Conservation (phyloP, 1,140 invertebrate genomes). For the Bombus consobrinus region DNA sequence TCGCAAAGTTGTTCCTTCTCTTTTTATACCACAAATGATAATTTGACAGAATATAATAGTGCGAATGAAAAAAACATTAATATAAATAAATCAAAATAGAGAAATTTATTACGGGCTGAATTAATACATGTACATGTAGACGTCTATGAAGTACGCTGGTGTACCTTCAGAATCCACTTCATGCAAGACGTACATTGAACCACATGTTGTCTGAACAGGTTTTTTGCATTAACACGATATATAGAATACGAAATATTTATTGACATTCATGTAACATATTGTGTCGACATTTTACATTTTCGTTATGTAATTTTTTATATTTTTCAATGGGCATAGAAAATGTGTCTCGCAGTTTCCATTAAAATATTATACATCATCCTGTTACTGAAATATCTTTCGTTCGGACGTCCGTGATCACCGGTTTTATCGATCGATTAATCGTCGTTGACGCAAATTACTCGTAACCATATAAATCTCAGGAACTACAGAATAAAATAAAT, state of each 20-base stretch:
- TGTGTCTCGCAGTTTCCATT: not conserved
- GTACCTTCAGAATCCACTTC: too few species aligned
- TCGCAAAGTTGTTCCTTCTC: too few species aligned
- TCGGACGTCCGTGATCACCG: not conserved
- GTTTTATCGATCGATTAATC: conserved; percentile 4
- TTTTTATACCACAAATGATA: too few species aligned
- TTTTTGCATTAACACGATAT: not conserved
- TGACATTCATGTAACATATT: not conserved
- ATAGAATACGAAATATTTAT: not conserved
- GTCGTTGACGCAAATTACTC: conserved; percentile 6
- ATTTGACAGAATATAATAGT: not conserved
- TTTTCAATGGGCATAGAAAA: not conserved
- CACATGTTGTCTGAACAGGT: not conserved
- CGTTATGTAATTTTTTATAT: not conserved
- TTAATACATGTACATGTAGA: too few species aligned
- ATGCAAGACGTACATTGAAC: too few species aligned
- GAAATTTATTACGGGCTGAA: too few species aligned
- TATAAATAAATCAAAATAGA: too few species aligned
- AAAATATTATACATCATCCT: conserved; percentile 7
- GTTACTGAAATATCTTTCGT: conserved; percentile 5
- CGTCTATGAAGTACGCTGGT: too few species aligned
- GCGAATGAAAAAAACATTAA: too few species aligned
- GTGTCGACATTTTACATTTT: not conserved
- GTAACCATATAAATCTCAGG: conserved; percentile 29
- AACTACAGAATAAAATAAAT: conserved; percentile 28